Base-by-base conservation (phyloP, 2,888 invertebrate genomes). In the Tenthredo scrophulariae region DNA sequence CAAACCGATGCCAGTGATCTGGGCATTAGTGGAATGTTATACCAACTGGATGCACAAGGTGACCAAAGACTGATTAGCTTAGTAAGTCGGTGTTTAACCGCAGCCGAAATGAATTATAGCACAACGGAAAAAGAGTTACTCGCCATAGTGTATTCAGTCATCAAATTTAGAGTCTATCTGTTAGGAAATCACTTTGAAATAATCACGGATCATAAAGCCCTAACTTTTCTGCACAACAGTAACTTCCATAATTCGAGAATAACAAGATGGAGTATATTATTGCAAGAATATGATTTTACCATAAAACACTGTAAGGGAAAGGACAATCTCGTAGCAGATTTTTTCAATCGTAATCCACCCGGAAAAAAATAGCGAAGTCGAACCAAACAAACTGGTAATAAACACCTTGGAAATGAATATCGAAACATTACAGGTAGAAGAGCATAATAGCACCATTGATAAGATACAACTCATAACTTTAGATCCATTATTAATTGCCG, bases 101-200 rank as follows among this genome's bases (percentile, higher is more conserved):
- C 77, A 0, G 67, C 86, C 0, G 89, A 90, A 77, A 15, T 54
- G 2, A 85, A 80, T 18, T 90, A 89, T 86, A 88, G 88, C 0
- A 87, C 88, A 0, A 86, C 89, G 0, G 89, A 90, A 84, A 89
- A 90, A 50, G 89, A 91, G 50, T 85, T 89, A 1, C 86, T 87
- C 15, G 89, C 89, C 0, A 85, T 90, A 2, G 86, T 91, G 0
- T 89, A 85, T 70, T 84, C 88, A 10, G 46, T 91, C 0, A 83
- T 65, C 1, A 89, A 89, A 80, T 89, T 90, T 85, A 88, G 89
- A 50, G 87, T 87, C 2, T 90, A 90, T 83, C 79, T 90, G 1
- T 82, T 89, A 3, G 89, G 89, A 0, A 82, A 72, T 6, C 29
- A 67, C 3, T 86, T 91, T 1, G 86, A 88, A 1, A 86, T 91